Percentiles rank a stretch among this genome's conserved stretches.
These are phyloP conservation scores for Euthynnus affinis DNA, from an alignment of 2,797 vertebrate species.

Conservation along the genomic window DNA sequence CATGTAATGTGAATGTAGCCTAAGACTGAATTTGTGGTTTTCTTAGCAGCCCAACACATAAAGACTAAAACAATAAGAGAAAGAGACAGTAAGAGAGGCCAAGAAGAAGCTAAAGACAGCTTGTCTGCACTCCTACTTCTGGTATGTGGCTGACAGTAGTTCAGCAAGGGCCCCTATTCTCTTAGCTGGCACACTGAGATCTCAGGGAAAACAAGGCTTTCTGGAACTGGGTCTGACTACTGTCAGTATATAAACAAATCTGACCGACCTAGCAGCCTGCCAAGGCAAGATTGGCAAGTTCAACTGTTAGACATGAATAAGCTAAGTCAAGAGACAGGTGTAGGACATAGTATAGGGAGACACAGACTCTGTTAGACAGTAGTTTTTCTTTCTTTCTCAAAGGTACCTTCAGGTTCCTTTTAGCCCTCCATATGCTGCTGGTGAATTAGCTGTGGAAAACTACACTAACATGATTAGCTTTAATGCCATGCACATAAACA, in stretches of 20 bases:
- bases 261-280: conserved; percentile 8
- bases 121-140: conserved; percentile 17
- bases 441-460: conserved; percentile 3
- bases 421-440: neutral
- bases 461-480: conserved; percentile 9
- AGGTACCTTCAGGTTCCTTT: conserved; percentile 7
- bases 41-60: neutral
- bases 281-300: conserved; percentile 28
- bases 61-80: neutral
- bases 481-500: neutral
- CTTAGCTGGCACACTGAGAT: conserved; percentile 22
- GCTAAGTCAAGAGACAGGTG: conserved; percentile 21
- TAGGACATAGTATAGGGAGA: neutral
- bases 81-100: neutral
- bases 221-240: neutral
- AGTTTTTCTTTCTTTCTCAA: neutral
- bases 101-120: neutral
- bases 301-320: neutral
- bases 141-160: neutral
- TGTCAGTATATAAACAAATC: conserved; percentile 28
- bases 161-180: conserved; percentile 7
- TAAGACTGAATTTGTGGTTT: neutral
- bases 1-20: no score
- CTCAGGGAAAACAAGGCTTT: conserved; percentile 29
- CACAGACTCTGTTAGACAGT: neutral